Base-by-base conservation (phyloP, 2,888 invertebrate genomes). In the Tiliacea aurago region DNA sequence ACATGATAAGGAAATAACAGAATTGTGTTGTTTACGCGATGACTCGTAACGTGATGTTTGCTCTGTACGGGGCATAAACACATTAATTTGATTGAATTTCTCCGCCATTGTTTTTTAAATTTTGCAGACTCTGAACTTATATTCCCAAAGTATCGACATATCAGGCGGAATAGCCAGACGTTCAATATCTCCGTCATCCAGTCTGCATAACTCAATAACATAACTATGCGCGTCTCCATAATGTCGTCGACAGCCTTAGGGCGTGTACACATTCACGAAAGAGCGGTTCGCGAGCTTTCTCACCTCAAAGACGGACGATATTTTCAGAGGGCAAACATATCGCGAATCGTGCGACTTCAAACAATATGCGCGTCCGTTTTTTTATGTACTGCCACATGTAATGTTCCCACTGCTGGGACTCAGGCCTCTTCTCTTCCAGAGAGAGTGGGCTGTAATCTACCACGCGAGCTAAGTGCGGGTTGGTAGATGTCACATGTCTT, bases 121-220 rank as follows among this genome's bases (percentile, higher is more conserved):
- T 37, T 33, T 23, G 33, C 41, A 33, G 33, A 68, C 28, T 59
- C 9, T 59, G 41, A 41, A 15, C 41, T n/a, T 58, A n/a, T 64
- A 79, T 62, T 65, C 4, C 37, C 43, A 59, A 81, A 83, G 59
- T 79, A 81, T 76, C 37, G 68, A 69, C 73, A 70, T 78, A 74
- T 84, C 76, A 58, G 56, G 55, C 84, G 86, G 85, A 90, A 91
- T 91, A 86, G 88, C 91, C 90, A 92, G 93, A 93, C 93, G 84
- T 82, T 88, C 87, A 90, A 91, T 92, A 88, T 84, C 86, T 79
- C 78, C 81, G 66, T 65, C 76, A 83, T 72, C 67, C 84, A 70
- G 95, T 94, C 95, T 95, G 95, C 95, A 95, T 95, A 95, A 93
- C 95, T 95, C 94, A 95, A 95, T 95, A 95, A 90, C 93, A 89